Conservation (phyloP, 2,888 invertebrate genomes). For the Sclerodermus sp. region DNA sequence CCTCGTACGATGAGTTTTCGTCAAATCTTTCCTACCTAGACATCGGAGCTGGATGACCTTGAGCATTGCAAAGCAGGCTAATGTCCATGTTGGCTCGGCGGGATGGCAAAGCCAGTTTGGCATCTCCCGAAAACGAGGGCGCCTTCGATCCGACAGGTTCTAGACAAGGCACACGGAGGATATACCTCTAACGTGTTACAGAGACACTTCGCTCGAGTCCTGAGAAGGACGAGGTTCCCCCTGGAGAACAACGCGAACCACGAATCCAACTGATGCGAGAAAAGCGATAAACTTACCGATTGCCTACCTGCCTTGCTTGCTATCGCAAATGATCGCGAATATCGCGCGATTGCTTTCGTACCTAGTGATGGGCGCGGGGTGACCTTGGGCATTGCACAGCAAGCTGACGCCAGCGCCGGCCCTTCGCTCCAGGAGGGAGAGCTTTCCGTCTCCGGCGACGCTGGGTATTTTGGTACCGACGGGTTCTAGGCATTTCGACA, state of each 20-base stretch:
- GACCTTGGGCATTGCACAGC: constrained; percentile 61
- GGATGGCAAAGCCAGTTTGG: constrained; percentile 25
- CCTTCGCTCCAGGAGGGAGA: constrained; percentile 47
- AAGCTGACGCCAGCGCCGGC: constrained; percentile 51
- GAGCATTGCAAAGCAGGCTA: constrained; percentile 70
- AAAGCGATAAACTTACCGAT: no score
- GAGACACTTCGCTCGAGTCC: no score
- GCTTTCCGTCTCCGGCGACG: constrained; percentile 64
- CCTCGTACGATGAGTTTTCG: not conserved
- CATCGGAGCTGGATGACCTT: constrained; percentile 65
- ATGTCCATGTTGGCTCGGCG: constrained; percentile 43
- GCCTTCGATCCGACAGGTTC: constrained; percentile 66
- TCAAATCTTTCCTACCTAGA: constrained; percentile 41
- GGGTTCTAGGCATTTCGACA: constrained; percentile 58
- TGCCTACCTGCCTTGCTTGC: no score
- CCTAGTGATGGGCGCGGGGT: constrained; percentile 59
- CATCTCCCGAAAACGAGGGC: constrained; percentile 53
- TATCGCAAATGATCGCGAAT: no score
- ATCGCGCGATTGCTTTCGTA: not conserved
- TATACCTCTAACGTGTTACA: no score
- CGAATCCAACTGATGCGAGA: no score
- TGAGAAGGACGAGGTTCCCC: no score
- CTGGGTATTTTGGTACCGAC: constrained; percentile 64
- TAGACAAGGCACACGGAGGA: not conserved
- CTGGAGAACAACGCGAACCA: no score